A percentile compares a stretch with the other conserved stretches of the same genome.
phyloP scores from a whole-genome alignment of 2,888 invertebrate species.

The Ceramica pisi region DNA sequence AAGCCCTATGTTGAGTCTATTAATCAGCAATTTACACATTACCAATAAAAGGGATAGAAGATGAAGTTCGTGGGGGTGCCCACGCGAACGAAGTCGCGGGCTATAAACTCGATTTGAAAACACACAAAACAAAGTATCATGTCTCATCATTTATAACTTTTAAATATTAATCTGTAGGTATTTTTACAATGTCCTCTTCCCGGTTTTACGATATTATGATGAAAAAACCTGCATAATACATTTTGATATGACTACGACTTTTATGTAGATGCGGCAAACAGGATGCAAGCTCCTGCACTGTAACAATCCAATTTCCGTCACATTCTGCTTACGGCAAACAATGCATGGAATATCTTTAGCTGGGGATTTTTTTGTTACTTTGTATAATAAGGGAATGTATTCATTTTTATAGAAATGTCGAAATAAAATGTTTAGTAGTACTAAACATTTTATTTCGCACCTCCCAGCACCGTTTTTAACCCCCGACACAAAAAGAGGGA shows the following conservation, averaged over 20 bases:
- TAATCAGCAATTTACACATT: no score
- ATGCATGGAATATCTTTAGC: slow-evolving; percentile 52
- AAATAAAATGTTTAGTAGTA: slow-evolving; percentile 21
- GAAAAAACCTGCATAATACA: background rate
- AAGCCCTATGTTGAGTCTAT: no score
- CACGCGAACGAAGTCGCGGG: no score
- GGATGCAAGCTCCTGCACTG: slow-evolving; percentile 31
- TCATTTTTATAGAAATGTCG: slow-evolving; percentile 12
- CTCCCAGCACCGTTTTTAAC: background rate
- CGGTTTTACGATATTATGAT: no score
- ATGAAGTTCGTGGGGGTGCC: no score
- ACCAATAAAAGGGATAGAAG: no score
- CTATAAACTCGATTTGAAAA: no score
- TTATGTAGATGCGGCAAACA: slow-evolving; percentile 1
- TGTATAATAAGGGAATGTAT: background rate
- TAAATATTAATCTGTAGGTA: no score
- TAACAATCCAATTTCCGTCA: slow-evolving; percentile 56
- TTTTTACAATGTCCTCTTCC: no score
- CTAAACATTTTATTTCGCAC: background rate
- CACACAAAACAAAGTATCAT: no score
- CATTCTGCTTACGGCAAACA: slow-evolving; percentile 41
- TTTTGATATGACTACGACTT: slow-evolving; percentile 4
- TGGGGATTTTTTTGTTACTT: slow-evolving; percentile 9
- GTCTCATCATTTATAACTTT: no score
- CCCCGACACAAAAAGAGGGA: no score